phyloP scores from a whole-genome alignment of 2,888 invertebrate species.

The Ferdinandea cuprea region DNA sequence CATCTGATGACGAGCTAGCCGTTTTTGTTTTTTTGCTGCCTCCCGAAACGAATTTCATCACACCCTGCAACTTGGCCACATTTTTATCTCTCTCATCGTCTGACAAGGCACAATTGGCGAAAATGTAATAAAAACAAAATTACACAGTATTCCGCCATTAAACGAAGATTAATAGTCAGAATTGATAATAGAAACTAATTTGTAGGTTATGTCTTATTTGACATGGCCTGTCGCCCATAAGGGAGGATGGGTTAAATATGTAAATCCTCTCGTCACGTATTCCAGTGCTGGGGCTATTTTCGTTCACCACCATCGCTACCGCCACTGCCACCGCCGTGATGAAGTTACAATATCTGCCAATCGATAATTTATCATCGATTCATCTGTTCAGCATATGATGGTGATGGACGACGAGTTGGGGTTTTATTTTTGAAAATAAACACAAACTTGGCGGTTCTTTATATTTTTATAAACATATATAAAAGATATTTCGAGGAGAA shows the following conservation, averaged over 20 bases:
- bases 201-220: conserved; percentile 30
- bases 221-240: neutral
- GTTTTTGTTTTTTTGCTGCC: conserved; percentile 8
- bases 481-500: no score
- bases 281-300: conserved; percentile 36
- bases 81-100: conserved; percentile 60
- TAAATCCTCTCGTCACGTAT: neutral
- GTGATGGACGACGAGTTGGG: conserved; percentile 22
- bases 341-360: conserved; percentile 49
- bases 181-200: conserved; percentile 43
- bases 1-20: neutral
- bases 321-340: no score
- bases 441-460: neutral
- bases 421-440: conserved; percentile 30
- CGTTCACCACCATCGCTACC: conserved; percentile 2
- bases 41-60: conserved; percentile 50
- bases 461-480: no score
- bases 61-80: conserved; percentile 19
- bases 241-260: neutral
- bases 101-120: conserved; percentile 59
- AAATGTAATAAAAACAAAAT: neutral
- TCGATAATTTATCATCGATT: conserved; percentile 55
- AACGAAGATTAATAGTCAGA: conserved; percentile 11
- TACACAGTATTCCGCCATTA: conserved; percentile 13
- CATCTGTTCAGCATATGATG: conserved; percentile 52